Base-by-base conservation (phyloP, 53 echinoderm and acorn worm genomes). In the Mesocentrotus franciscanus region DNA sequence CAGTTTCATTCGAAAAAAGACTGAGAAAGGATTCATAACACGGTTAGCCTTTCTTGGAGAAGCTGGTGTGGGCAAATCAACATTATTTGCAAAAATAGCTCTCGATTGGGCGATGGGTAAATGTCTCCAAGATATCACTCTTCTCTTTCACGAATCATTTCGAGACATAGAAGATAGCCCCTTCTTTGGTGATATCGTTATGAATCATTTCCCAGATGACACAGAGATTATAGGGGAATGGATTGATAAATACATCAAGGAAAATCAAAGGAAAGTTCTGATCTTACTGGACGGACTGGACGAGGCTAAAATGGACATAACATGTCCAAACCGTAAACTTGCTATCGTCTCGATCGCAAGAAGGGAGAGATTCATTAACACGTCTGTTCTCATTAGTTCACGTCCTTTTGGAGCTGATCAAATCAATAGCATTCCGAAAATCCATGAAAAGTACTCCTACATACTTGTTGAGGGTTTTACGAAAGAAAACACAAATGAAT, bases 1-100 rank as follows among this genome's bases (percentile, higher is more conserved):
- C 34, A 16, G 17, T 8, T 34, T 78, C 11, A 78, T 78, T 16
- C 1, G 0, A 32, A 35, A 20, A 13, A 34, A 78, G 24, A 34
- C 78, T 2, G 78, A 35, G 34, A 15, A 34, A 32, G 35, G 33
- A 33, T 35, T 32, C 78, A 15, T 78, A 32, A 35, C 78, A 32
- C 35, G 32, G 11, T 32, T 49, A 49, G 49, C 49, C 49, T 49
- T 49, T 49, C 49, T 78, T 27, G 75, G 75, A 75, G 75, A 75
- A 75, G 78, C 78, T 35, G 78, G 78, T 24, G 78, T 35, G n/a
- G 78, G 78, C 29, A 78, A 78, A 32, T 78, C 78, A 16, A 78
- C 78, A 78, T 49, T 49, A 49, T 49, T 49, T 49, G 49, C 49
- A 49, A 49, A 49, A 49, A 49, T 49, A 49, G 49, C 49, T 7